Percentiles rank a stretch among this genome's conserved stretches.
Evolutionary conservation across 2,113 vertebrate genomes (phyloP).

Genomic region (Triplophysa tibetana): DNA sequence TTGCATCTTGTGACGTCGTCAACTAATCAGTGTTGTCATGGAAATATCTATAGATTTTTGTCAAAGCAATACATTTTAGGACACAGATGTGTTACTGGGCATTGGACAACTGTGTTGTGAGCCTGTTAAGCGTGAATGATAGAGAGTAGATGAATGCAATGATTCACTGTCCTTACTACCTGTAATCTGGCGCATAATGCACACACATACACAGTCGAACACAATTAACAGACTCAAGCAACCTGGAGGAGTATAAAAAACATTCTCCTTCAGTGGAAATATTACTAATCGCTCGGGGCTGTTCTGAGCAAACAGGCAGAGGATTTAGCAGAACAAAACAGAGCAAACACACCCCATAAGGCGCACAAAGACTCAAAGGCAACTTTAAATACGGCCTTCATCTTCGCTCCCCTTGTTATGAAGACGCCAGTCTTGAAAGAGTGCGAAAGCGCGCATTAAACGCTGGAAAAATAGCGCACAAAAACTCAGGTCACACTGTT

Average conservation of each 20-base stretch:
- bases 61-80: background rate
- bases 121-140: background rate
- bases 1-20: too few species aligned
- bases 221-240: slow-evolving; percentile 56
- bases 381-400: slow-evolving; percentile 71
- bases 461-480: slow-evolving; percentile 64
- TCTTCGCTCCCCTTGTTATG: slow-evolving; percentile 65
- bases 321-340: slow-evolving; percentile 76
- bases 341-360: slow-evolving; percentile 63
- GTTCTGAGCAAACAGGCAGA: slow-evolving; percentile 66
- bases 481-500: slow-evolving; percentile 76
- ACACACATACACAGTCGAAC: slow-evolving; percentile 30
- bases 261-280: slow-evolving; percentile 57
- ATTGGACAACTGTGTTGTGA: background rate
- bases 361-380: slow-evolving; percentile 73
- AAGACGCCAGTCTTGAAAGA: slow-evolving; percentile 59
- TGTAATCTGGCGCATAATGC: background rate
- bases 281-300: slow-evolving; percentile 73
- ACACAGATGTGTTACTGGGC: background rate
- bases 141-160: background rate
- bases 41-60: too few species aligned
- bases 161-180: background rate
- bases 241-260: slow-evolving; percentile 34
- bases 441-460: slow-evolving; percentile 58
- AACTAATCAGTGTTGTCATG: too few species aligned